Evolutionary conservation across 2,797 vertebrate genomes (phyloP).

Genomic region (Neoniphon sammara): DNA sequence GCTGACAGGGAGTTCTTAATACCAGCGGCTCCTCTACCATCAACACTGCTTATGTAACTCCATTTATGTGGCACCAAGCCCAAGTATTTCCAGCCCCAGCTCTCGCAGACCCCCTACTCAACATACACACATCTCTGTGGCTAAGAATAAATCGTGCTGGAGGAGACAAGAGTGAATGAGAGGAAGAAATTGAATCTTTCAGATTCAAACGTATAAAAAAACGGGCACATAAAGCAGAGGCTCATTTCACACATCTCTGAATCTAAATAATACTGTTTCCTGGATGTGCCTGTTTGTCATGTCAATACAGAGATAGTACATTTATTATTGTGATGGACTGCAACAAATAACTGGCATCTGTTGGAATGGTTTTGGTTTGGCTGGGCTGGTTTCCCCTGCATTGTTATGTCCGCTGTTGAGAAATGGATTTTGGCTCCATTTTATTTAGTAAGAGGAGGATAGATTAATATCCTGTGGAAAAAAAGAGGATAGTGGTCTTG

Average conservation of each 20-base stretch:
- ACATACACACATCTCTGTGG: conserved; percentile 46
- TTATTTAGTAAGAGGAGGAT: conserved; percentile 7
- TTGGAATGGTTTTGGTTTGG: conserved; percentile 44
- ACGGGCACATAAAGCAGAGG: conserved; percentile 3
- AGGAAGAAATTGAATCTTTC: neutral
- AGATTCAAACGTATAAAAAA: conserved; percentile 4
- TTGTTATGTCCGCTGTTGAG: conserved; percentile 41
- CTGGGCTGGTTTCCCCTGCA: conserved; percentile 7
- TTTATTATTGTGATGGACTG: neutral
- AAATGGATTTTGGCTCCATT: conserved; percentile 41
- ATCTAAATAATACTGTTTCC: conserved; percentile 23
- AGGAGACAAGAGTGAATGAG: conserved; percentile 5
- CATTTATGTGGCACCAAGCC: conserved; percentile 66
- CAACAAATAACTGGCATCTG: neutral
- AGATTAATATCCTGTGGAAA: conserved; percentile 44
- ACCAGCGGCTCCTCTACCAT: conserved; percentile 62
- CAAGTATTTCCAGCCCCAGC: conserved; percentile 59
- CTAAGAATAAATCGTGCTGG: conserved; percentile 68
- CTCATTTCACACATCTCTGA: conserved; percentile 33
- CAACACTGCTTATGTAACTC: conserved; percentile 78
- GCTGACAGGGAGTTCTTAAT: conserved; percentile 67
- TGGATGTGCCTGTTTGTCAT: conserved; percentile 28
- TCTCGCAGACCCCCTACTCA: conserved; percentile 53
- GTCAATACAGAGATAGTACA: conserved; percentile 28
- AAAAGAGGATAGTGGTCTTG: conserved; percentile 36